Conservation (phyloP, 2,888 invertebrate genomes). For the Scaptomyza flava region DNA sequence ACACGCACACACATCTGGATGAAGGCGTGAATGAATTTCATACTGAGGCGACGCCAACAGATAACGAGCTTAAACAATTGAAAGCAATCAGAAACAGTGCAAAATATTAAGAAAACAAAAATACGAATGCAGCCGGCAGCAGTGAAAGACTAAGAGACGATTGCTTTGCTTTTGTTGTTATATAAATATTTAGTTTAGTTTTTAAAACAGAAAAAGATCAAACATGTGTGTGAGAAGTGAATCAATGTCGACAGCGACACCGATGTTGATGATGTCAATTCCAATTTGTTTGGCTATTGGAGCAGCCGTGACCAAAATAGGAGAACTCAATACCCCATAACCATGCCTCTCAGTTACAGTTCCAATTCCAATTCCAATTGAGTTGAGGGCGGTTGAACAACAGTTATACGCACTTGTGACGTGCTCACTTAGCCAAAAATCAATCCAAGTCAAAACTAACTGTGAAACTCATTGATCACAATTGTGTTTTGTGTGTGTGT, state of each 20-base stretch:
- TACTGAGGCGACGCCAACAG: slow-evolving; percentile 18
- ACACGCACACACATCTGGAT: slow-evolving; percentile 2
- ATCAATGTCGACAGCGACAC: slow-evolving; percentile 25
- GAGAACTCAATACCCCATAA: slow-evolving; percentile 31
- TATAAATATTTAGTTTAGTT: too few species aligned
- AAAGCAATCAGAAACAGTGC: slow-evolving; percentile 64
- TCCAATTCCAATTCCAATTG: slow-evolving; percentile 5
- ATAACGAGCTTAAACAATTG: slow-evolving; percentile 64
- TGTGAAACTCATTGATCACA: slow-evolving; percentile 64
- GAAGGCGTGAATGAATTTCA: slow-evolving; percentile 31
- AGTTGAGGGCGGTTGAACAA: slow-evolving; percentile 33
- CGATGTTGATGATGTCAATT: slow-evolving; percentile 59
- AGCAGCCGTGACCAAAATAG: slow-evolving; percentile 38
- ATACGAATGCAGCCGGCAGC: background rate
- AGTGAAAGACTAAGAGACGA: slow-evolving; percentile 10
- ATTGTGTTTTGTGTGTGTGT: too few species aligned
- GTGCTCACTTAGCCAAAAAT: slow-evolving; percentile 38
- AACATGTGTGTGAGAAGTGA: slow-evolving; percentile 30
- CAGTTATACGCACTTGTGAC: slow-evolving; percentile 60
- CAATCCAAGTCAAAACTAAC: background rate
- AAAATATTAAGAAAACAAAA: slow-evolving; percentile 21
- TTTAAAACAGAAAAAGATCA: too few species aligned
- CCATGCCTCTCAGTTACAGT: slow-evolving; percentile 9
- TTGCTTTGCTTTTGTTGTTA: too few species aligned
- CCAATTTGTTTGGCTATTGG: slow-evolving; percentile 50